Evolutionary conservation across 2,113 vertebrate species (phyloP).

Genomic region (Motacilla tschutschensis): DNA sequence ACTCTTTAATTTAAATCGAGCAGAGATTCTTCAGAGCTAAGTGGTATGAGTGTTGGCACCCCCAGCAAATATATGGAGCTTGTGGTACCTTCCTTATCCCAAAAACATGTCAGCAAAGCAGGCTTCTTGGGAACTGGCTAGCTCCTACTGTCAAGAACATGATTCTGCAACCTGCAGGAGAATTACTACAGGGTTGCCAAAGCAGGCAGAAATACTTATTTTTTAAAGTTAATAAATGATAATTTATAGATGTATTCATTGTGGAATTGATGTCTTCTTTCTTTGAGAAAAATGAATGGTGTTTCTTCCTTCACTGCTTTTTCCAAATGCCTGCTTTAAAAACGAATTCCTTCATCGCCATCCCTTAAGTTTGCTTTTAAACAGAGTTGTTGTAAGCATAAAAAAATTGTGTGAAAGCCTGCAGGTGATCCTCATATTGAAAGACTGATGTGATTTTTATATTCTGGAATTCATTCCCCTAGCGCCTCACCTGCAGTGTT

Average conservation of each 20-base stretch:
- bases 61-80: not conserved
- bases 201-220: not conserved
- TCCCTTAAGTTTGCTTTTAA: constrained; percentile 17
- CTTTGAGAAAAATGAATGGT: not conserved
- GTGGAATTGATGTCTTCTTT: not conserved
- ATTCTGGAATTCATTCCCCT: not conserved
- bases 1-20: not conserved
- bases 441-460: constrained; percentile 19
- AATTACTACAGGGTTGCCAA: not conserved
- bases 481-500: not conserved
- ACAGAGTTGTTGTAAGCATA: not conserved
- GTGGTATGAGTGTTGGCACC: not conserved
- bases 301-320: not conserved
- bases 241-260: constrained; percentile 1
- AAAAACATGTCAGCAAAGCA: not conserved
- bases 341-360: not conserved
- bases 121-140: not conserved
- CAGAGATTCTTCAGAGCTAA: not conserved
- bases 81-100: not conserved
- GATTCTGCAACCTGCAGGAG: not conserved
- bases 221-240: constrained; percentile 2
- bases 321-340: not conserved
- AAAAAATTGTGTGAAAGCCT: not conserved
- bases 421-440: constrained; percentile 10
- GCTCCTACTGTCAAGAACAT: not conserved